Percentiles rank a stretch among this genome's conserved stretches.
Evolutionary conservation across 2,888 invertebrate genomes (phyloP).

Genomic region (Trimorus sp.): DNA sequence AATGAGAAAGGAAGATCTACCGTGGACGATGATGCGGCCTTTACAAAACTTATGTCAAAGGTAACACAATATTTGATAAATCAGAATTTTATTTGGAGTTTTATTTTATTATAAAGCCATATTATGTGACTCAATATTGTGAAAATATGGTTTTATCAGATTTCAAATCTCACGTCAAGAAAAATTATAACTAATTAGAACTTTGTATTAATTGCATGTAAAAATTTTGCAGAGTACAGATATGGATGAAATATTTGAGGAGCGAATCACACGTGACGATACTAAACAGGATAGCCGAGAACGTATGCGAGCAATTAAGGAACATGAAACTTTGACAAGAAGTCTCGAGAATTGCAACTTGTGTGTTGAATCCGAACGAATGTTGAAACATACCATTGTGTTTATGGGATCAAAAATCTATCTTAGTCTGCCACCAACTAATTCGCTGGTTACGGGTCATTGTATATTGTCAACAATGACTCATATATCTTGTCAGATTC

Average conservation of each 20-base stretch:
- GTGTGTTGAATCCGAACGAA: conserved; percentile 91
- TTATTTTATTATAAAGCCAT: too few relatives aligned
- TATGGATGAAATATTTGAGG: conserved; percentile 92
- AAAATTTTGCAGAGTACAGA: conserved; percentile 81
- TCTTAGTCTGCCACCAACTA: conserved; percentile 90
- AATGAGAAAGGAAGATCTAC: too few relatives aligned
- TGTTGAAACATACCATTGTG: conserved; percentile 93
- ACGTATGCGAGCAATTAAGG: conserved; percentile 86
- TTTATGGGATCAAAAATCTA: conserved; percentile 92
- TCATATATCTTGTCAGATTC: conserved; percentile 90
- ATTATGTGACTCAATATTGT: too few relatives aligned
- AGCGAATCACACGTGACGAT: conserved; percentile 87
- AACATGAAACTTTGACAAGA: conserved; percentile 87
- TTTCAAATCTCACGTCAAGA: too few relatives aligned
- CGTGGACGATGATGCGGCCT: too few relatives aligned
- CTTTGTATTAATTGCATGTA: not conserved
- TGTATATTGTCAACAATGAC: conserved; percentile 92
- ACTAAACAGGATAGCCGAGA: conserved; percentile 86
- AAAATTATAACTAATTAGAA: too few relatives aligned
- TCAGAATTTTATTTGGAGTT: not conserved
- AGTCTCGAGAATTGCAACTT: conserved; percentile 90
- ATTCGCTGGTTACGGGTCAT: conserved; percentile 92
- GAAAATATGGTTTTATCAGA: too few relatives aligned
- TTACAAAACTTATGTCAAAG: too few relatives aligned
- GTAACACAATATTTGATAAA: not conserved